Evolutionary conservation across 2,888 invertebrate genomes (phyloP).

Genomic region (Limnephilus marmoratus): DNA sequence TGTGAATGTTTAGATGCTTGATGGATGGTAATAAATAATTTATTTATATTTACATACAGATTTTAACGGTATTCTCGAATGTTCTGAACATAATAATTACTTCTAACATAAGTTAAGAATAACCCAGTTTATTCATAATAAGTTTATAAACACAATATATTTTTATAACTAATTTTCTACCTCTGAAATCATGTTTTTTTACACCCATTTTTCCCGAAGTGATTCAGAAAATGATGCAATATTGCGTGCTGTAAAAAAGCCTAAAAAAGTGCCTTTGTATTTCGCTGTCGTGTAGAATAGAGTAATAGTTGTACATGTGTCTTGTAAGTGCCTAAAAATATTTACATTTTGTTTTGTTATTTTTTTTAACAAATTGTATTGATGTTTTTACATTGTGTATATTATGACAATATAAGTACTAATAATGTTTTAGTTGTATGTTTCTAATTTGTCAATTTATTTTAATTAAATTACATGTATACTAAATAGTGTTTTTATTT

Average conservation of each 20-base stretch:
- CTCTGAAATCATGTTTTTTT: not conserved
- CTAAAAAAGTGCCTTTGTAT: not conserved
- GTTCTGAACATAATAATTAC: conserved; percentile 20
- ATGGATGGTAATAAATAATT: conserved; percentile 18
- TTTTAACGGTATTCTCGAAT: conserved; percentile 22
- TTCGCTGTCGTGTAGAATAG: not conserved
- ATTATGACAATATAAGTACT: conserved; percentile 9
- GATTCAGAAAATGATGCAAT: not conserved
- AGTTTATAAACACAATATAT: not conserved
- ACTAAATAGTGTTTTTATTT: conserved; percentile 10
- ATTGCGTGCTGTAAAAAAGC: not conserved
- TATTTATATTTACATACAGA: conserved; percentile 27
- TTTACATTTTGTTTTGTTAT: not conserved
- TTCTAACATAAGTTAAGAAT: conserved; percentile 5
- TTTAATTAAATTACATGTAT: conserved; percentile 21
- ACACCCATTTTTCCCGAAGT: not conserved
- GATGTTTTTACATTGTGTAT: not conserved
- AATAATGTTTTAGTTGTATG: conserved; percentile 31
- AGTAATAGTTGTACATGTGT: not conserved
- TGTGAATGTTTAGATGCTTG: conserved; percentile 19
- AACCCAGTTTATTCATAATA: not conserved
- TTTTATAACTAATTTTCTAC: conserved; percentile 29
- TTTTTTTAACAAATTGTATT: conserved; percentile 3
- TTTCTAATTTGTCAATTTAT: conserved; percentile 33
- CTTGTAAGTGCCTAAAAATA: conserved; percentile 7